These are phyloP conservation scores for Psittacula echo DNA, from an alignment of 2,797 vertebrate species.

Conservation along the genomic window DNA sequence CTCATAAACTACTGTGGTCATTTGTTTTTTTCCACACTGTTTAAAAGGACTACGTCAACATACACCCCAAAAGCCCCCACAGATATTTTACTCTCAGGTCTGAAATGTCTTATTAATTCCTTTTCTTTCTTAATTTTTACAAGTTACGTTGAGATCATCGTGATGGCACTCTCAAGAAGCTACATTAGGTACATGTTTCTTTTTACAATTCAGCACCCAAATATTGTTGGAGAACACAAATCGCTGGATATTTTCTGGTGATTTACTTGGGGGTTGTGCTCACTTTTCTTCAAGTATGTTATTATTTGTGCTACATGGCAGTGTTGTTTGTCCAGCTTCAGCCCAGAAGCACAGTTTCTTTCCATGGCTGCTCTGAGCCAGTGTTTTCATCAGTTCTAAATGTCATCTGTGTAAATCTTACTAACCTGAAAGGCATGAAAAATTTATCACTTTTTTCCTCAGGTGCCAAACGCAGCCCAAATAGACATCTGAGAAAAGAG, in stretches of 20 bases:
- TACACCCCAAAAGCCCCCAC: neutral
- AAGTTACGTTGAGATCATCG: neutral
- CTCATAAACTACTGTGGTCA: neutral
- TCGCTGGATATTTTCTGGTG: neutral
- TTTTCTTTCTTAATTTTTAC: neutral
- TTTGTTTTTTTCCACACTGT: neutral
- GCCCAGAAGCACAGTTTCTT: conserved; percentile 12
- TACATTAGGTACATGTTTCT: neutral
- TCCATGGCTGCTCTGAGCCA: neutral
- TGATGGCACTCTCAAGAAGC: neutral
- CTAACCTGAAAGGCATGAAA: conserved; percentile 15
- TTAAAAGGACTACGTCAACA: neutral
- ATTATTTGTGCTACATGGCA: neutral
- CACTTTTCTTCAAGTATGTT: neutral
- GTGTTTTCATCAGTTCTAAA: conserved; percentile 38
- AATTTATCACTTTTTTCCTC: neutral
- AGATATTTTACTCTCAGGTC: neutral
- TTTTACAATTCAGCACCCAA: neutral
- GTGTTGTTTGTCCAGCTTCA: neutral
- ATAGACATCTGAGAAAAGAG: neutral
- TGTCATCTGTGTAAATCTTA: conserved; percentile 48
- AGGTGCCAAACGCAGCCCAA: neutral
- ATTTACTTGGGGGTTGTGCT: neutral
- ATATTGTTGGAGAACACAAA: neutral
- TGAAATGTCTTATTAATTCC: neutral